Evolutionary conservation across 1,140 invertebrate species (phyloP).

Genomic region (Bombus waltoni): DNA sequence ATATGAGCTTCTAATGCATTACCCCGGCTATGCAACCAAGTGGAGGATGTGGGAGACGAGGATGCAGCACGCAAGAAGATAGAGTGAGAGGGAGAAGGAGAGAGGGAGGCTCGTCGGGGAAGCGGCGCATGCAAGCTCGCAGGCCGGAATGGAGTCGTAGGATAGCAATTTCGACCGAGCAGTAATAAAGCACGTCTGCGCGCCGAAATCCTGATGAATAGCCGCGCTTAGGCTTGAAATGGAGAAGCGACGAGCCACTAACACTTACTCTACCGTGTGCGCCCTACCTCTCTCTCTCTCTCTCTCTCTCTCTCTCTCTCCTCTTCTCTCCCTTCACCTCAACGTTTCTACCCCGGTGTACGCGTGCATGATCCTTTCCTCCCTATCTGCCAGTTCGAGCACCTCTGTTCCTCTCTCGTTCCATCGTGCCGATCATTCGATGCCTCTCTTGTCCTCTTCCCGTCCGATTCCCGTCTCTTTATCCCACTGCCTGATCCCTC

Average conservation of each 20-base stretch:
- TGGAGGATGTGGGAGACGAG: slow-evolving; percentile 1
- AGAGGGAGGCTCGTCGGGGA: slow-evolving; percentile 50
- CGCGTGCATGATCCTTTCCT: slow-evolving; percentile 62
- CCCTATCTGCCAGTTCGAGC: slow-evolving; percentile 51
- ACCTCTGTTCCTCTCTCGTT: slow-evolving; percentile 48
- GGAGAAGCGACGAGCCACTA: slow-evolving; percentile 82
- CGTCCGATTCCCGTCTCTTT: slow-evolving; percentile 39
- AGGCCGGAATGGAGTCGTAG: slow-evolving; percentile 82
- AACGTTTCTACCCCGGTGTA: neutral
- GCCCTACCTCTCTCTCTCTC: slow-evolving; percentile 40
- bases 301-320: slow-evolving; percentile 46
- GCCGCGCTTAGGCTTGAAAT: slow-evolving; percentile 83
- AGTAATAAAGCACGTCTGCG: slow-evolving; percentile 84
- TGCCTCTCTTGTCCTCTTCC: slow-evolving; percentile 30
- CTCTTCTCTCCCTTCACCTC: slow-evolving; percentile 52
- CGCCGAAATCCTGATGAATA: slow-evolving; percentile 84
- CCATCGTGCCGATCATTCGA: slow-evolving; percentile 19
- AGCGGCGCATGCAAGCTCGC: slow-evolving; percentile 69
- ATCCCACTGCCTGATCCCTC: slow-evolving; percentile 40
- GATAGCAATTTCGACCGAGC: slow-evolving; percentile 83
- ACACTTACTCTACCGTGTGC: slow-evolving; percentile 71
- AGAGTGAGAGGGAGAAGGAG: slow-evolving; percentile 17
- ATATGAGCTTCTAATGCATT: slow-evolving; percentile 77
- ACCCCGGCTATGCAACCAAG: slow-evolving; percentile 36
- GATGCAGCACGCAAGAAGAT: slow-evolving; percentile 24